Conservation (phyloP, 1,140 invertebrate species). For the Tetranychus urticae region DNA sequence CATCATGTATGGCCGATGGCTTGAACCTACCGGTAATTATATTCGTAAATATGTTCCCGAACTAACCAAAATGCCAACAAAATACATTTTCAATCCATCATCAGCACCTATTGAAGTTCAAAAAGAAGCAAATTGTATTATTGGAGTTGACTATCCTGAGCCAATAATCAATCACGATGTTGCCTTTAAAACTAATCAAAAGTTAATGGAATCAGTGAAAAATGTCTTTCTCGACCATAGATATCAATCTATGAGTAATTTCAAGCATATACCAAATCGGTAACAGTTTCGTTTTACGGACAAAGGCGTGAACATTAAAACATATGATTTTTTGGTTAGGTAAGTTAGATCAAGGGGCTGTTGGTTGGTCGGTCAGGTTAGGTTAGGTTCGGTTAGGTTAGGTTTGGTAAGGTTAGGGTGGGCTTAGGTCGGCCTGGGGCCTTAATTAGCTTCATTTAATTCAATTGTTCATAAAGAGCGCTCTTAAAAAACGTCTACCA, state of each 20-base stretch:
- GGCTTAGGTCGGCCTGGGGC: no score
- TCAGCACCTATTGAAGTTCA: constrained; percentile 51
- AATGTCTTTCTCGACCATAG: background rate
- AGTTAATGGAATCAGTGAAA: background rate
- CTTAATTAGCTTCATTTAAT: no score
- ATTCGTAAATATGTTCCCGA: constrained; percentile 59
- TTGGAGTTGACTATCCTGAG: constrained; percentile 57
- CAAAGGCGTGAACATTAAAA: no score
- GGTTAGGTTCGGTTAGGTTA: no score
- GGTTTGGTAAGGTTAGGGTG: no score
- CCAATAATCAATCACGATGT: constrained; percentile 60
- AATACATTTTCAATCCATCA: constrained; percentile 76
- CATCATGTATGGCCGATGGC: constrained; percentile 59
- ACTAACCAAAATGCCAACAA: constrained; percentile 51
- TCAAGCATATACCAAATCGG: background rate
- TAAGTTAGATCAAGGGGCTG: no score
- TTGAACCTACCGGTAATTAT: constrained; percentile 69
- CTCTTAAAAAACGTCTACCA: no score
- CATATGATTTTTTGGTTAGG: no score
- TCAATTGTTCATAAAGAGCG: no score
- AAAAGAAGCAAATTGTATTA: constrained; percentile 44
- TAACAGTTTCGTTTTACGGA: no score
- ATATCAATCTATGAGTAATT: background rate
- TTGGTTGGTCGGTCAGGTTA: no score
- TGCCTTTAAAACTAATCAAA: constrained; percentile 41